Base-by-base conservation (phyloP, 2,888 invertebrate species). In the Miltochrista miniata region DNA sequence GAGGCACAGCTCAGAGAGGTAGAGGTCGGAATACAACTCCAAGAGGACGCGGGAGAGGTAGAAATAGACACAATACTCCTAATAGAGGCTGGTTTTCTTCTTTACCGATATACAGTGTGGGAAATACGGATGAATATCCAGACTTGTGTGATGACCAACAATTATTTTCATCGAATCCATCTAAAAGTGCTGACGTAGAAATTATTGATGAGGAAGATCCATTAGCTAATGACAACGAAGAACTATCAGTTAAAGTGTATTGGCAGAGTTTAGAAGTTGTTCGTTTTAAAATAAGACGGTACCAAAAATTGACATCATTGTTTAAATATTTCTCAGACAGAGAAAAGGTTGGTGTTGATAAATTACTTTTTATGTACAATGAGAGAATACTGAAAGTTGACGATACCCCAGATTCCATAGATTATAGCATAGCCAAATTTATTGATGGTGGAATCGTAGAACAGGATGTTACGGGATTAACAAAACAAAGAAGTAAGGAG, bases 381-480 rank as follows among this genome's bases (percentile, higher is more conserved):
- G 83, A 87, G 48, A 78, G 59, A 34, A 83, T 91, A 33, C 51
- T 92, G 1, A 81, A 77, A 44, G 72, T 76, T 0, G 76, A 85
- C 0, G 90, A 92, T 56, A 90, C 90, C 0, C 92, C 92, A 0
- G 86, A 86, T 1, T 70, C 81, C 0, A 87, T 92, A 18, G 60
- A 76, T 0, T 91, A 92, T 46, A 90, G 68, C 36, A 83, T 90
- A 9, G 85, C 72, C 0, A 87, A 90, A 43, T 90, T 91, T 53
- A 92, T 92, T 2, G 91, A 92, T 0, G 92, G 91, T 0, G 92
- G 92, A 0, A 70, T 90, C 0, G 70, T 85, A 0, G 80, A 76
- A 10, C 74, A 79, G n/a, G 80, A 74, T 40, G 65, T 86, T 0
- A 64, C 75, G 0, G 63, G 76, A 1, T 57, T 83, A 9, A 42